Conservation (phyloP, 2,113 vertebrate genomes). For the Elgaria multicarinata region DNA sequence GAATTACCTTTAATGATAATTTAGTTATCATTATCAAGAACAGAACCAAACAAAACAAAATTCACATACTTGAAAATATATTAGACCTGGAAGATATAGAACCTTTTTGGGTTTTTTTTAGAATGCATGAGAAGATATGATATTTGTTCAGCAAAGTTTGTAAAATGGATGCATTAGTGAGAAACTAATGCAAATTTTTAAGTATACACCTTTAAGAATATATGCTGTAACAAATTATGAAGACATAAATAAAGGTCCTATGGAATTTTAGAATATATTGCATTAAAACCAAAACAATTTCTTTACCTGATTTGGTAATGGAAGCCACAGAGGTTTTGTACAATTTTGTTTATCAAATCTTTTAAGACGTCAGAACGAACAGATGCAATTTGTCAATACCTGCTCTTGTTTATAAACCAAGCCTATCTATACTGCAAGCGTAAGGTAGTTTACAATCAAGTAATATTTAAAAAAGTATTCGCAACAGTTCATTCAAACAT, state of each 20-base stretch:
- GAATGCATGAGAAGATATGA: slow-evolving; percentile 9
- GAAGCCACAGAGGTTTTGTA: not conserved
- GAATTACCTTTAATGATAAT: slow-evolving; percentile 7
- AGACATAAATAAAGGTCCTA: slow-evolving; percentile 36
- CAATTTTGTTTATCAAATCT: not conserved
- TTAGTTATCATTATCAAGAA: not conserved
- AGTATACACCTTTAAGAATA: slow-evolving; percentile 37
- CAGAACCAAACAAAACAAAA: slow-evolving; percentile 22
- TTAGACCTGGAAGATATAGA: slow-evolving; percentile 37
- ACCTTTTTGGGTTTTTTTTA: slow-evolving; percentile 33
- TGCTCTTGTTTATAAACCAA: not conserved
- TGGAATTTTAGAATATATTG: not conserved
- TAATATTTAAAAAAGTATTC: not conserved
- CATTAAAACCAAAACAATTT: not conserved
- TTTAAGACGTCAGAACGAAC: not conserved
- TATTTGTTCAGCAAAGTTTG: slow-evolving; percentile 37
- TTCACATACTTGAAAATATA: slow-evolving; percentile 22
- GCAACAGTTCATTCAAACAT: not conserved
- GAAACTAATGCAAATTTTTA: slow-evolving; percentile 31
- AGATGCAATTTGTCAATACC: not conserved
- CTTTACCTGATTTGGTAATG: not conserved
- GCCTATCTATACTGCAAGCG: not conserved
- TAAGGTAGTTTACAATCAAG: not conserved
- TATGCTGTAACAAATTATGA: slow-evolving; percentile 41
- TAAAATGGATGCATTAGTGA: slow-evolving; percentile 14